Evolutionary conservation across 2,113 vertebrate species (phyloP), one percentile per base, ranked within the genome.

Genomic region (Ursus arctos): DNA sequence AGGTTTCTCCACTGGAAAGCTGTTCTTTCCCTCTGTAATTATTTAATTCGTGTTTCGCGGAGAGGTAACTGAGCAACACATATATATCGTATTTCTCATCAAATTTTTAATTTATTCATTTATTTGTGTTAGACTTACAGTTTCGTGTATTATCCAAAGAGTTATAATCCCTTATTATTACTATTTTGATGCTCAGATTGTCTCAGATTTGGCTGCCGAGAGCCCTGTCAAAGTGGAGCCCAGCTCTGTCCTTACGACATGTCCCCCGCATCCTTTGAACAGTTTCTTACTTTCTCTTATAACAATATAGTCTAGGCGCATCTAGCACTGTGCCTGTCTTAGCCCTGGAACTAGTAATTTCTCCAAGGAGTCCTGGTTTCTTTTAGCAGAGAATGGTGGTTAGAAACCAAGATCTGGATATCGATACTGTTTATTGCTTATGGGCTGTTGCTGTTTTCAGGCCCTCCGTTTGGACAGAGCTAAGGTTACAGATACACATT

Each of bases 281-380:
- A 65, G 13, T 49, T 63, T 13, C 36, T n/a, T 21, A 18, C 40
- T 81, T 40, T 72, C 33, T 79, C 36, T 2, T 9, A 0, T 10
- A 7, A n/a, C 55, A 67, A 9, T 3, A 14, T 51, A 16, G n/a
- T 69, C 18, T 16, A 1, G n/a, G 85, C 28, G 76, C 22, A 8
- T 28, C 28, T 36, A 3, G 26, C 10, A 16, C 21, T 71, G 59
- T 31, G 61, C 57, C 51, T 55, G 71, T 22, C 18, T 63, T 33
- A 26, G 49, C 26, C 49, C 81, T 57, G 18, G 76, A 69, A 8
- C 74, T 6, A 9, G 18, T 47, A 1, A n/a, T 84, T 88, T 88
- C 87, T 97, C 31, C n/a, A 14, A 61, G 33, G 88, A 91, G 4
- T 51, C 84, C 40, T 76, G 57, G 28, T 36, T 90, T 36, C 36